Evolutionary conservation across 2,113 vertebrate genomes (phyloP), one percentile per base, ranked within the genome.

Genomic region (Coryphaenoides rupestris): DNA sequence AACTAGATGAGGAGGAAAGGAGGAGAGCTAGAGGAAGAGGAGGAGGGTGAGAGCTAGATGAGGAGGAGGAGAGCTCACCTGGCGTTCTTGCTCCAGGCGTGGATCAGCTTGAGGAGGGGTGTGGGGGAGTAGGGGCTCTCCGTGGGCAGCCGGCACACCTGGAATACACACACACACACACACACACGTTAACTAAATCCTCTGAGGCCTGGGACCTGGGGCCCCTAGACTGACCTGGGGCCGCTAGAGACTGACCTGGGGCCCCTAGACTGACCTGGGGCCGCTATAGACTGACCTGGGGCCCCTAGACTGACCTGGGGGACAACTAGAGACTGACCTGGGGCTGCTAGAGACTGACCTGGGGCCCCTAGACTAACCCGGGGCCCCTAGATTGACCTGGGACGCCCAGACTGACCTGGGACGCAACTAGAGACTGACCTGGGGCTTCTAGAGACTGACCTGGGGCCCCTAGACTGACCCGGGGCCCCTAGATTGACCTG

Each of bases 121-220:
- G 94, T 95, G 23, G 97, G 96, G 54, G 95, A 92, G 81, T 97
- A 96, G 0, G 93, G 84, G 82, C 94, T 95, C 88, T 98, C 96
- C 66, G 90, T 88, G 53, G 93, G 87, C 63, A 99, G 90, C 19
- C 94, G 95, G 76, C 87, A 91, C 71, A 99, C 86, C 96, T 92
- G 70, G 24, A 65, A 6, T 56, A 4, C 50, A 67, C 23, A 13
- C 72, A 78, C 76, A 64, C 26, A 23, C 33, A 58, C 24, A 58
- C 3, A 58, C 3, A 5, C 5, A 40, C 13, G 22, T 19, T 9
- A 55, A 24, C 22, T 52, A n/a, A 4, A 52, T 19, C 15, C 4
- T 16, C 49, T 52, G 16, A 5, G n/a, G 6, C 15, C 15, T 49
- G 16, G 46, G n/a, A n/a, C n/a, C n/a, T n/a, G n/a, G n/a, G n/a